Percentiles rank a stretch among this genome's conserved stretches.
phyloP scores from a whole-genome alignment of 2,888 invertebrate species.

The Hypsopygia costalis region DNA sequence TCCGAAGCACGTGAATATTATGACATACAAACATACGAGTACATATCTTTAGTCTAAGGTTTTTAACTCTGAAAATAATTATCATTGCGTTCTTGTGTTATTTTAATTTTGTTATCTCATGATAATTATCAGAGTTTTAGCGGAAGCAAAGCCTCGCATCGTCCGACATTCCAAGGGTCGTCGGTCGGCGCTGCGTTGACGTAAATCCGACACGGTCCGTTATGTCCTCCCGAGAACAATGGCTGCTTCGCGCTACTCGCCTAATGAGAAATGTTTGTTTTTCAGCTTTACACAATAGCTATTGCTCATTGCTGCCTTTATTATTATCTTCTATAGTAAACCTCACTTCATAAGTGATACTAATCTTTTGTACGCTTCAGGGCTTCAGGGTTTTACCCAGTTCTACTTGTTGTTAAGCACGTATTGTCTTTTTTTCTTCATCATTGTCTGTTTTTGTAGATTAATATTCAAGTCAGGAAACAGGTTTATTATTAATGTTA shows the following conservation, averaged over 20 bases:
- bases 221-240: constrained; percentile 74
- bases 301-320: constrained; percentile 59
- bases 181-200: constrained; percentile 51
- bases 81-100: too few species aligned
- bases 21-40: too few species aligned
- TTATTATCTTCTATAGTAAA: constrained; percentile 51
- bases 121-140: neutral
- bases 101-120: too few species aligned
- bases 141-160: constrained; percentile 1
- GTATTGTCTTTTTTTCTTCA: neutral
- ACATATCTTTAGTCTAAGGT: too few species aligned
- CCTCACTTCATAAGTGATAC: constrained; percentile 45
- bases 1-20: too few species aligned
- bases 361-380: constrained; percentile 26
- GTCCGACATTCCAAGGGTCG: constrained; percentile 49
- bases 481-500: neutral
- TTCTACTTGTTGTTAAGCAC: constrained; percentile 13
- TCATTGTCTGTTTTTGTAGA: neutral
- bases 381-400: constrained; percentile 6
- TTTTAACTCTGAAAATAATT: too few species aligned
- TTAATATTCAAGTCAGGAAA: neutral
- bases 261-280: constrained; percentile 78
- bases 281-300: constrained; percentile 65
- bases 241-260: constrained; percentile 63
- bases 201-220: constrained; percentile 73